A percentile compares a stretch with the other conserved stretches of the same genome.
Evolutionary conservation across 2,113 vertebrate species (phyloP).

Genomic region (Corydoras sp.): DNA sequence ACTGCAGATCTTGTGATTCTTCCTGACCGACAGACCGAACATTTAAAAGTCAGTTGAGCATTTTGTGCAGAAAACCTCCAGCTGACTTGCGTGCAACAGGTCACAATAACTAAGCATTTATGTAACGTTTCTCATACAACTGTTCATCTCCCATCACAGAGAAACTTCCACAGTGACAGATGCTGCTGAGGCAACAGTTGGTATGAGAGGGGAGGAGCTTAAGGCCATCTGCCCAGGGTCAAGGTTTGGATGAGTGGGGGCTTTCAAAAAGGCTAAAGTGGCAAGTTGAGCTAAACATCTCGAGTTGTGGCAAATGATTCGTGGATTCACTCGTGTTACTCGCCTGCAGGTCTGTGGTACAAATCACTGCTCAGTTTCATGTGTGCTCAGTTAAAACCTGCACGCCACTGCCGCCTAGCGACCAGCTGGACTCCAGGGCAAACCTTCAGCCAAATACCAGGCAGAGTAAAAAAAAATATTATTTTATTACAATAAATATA

Average conservation of each 20-base stretch:
- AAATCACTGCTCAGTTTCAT: background rate
- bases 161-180: conserved; percentile 61
- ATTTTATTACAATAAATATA: background rate
- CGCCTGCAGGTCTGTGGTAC: background rate
- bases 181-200: conserved; percentile 77
- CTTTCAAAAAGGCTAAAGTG: conserved; percentile 45
- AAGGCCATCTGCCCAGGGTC: conserved; percentile 75
- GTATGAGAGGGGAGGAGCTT: conserved; percentile 67
- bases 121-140: too few relatives aligned
- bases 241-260: conserved; percentile 65
- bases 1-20: too few relatives aligned
- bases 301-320: conserved; percentile 41
- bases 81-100: too few relatives aligned
- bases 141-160: conserved; percentile 1
- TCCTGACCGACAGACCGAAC: too few relatives aligned
- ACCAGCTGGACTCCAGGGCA: background rate
- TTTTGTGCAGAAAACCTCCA: too few relatives aligned
- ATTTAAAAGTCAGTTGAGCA: too few relatives aligned
- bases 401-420: conserved; percentile 16
- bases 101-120: too few relatives aligned
- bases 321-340: conserved; percentile 27
- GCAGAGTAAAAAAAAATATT: background rate
- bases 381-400: background rate
- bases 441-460: background rate
- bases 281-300: conserved; percentile 56